Percentiles rank a stretch among this genome's conserved stretches.
Evolutionary conservation across 2,888 invertebrate species (phyloP).

Genomic region (Drosophila falleni): DNA sequence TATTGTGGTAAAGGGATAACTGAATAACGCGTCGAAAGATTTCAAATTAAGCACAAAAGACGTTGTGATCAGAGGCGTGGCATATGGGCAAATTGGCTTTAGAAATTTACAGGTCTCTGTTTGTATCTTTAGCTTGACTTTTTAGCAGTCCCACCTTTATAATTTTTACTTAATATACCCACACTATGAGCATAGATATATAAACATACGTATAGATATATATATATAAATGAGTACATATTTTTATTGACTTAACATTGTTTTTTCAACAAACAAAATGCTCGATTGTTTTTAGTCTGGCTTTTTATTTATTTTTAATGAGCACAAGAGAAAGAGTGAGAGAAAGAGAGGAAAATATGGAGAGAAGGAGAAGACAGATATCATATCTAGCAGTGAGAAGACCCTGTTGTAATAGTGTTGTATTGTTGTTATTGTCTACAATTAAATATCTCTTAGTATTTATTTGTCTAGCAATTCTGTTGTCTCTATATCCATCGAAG

Average conservation of each 20-base stretch:
- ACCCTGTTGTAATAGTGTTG: slow-evolving; percentile 47
- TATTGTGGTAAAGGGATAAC: slow-evolving; percentile 11
- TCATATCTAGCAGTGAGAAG: slow-evolving; percentile 6
- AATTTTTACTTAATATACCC: slow-evolving; percentile 50
- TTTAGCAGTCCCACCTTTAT: slow-evolving; percentile 46
- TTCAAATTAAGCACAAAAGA: slow-evolving; percentile 42
- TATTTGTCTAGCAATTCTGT: slow-evolving; percentile 36
- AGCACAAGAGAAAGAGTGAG: slow-evolving; percentile 23
- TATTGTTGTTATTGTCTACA: slow-evolving; percentile 24
- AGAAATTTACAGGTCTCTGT: slow-evolving; percentile 66
- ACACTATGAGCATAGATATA: slow-evolving; percentile 30
- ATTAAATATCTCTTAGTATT: slow-evolving; percentile 49
- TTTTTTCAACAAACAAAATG: slow-evolving; percentile 75
- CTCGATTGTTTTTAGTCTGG: slow-evolving; percentile 74
- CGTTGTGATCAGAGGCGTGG: slow-evolving; percentile 58
- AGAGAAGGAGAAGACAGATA: not conserved
- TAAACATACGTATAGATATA: slow-evolving; percentile 29
- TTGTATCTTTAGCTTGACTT: slow-evolving; percentile 32
- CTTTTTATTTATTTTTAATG: slow-evolving; percentile 80
- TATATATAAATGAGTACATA: slow-evolving; percentile 47
- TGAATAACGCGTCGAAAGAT: slow-evolving; percentile 46
- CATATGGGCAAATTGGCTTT: slow-evolving; percentile 59
- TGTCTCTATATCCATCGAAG: slow-evolving; percentile 18
- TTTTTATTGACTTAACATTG: slow-evolving; percentile 76
- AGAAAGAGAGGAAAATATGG: not conserved